A percentile compares a stretch with the other conserved stretches of the same genome.
Conservation (phyloP, 2,888 invertebrate genomes). For the Globia sparganii region DNA sequence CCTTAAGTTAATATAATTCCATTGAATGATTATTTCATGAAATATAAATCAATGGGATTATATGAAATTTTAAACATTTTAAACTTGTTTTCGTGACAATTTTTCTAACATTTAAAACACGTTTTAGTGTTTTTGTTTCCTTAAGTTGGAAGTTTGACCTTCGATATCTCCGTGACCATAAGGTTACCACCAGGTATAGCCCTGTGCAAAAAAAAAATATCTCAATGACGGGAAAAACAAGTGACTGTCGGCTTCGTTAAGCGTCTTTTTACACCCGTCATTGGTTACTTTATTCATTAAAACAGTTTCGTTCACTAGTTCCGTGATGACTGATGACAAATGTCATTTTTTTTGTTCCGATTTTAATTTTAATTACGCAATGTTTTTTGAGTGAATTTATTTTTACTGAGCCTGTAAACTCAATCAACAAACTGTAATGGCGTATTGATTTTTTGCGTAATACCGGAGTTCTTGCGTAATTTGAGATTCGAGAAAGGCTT, state of each 20-base stretch:
- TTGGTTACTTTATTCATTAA: background rate
- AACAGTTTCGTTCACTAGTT: constrained; percentile 9
- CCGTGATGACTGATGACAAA: constrained; percentile 1
- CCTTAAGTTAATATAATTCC: too few relatives aligned
- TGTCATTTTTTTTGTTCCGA: constrained; percentile 8
- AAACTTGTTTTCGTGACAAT: too few relatives aligned
- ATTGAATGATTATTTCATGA: too few relatives aligned
- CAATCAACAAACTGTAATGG: constrained; percentile 14
- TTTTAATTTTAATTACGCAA: constrained; percentile 49
- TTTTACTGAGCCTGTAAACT: constrained; percentile 26
- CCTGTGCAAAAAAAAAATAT: background rate
- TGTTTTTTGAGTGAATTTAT: constrained; percentile 18
- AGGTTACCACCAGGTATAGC: background rate
- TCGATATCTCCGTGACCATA: background rate
- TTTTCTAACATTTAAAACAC: background rate
- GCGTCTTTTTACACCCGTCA: background rate
- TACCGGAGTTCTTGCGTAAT: constrained; percentile 24
- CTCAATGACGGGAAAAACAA: background rate
- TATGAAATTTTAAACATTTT: too few relatives aligned
- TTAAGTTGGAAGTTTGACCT: background rate
- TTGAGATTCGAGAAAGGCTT: constrained; percentile 16
- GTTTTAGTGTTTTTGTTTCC: background rate
- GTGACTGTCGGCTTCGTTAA: background rate
- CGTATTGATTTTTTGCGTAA: constrained; percentile 24
- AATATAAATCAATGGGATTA: too few relatives aligned